phyloP scores from a whole-genome alignment of 2,113 vertebrate species.

The Pterocles burchelli region DNA sequence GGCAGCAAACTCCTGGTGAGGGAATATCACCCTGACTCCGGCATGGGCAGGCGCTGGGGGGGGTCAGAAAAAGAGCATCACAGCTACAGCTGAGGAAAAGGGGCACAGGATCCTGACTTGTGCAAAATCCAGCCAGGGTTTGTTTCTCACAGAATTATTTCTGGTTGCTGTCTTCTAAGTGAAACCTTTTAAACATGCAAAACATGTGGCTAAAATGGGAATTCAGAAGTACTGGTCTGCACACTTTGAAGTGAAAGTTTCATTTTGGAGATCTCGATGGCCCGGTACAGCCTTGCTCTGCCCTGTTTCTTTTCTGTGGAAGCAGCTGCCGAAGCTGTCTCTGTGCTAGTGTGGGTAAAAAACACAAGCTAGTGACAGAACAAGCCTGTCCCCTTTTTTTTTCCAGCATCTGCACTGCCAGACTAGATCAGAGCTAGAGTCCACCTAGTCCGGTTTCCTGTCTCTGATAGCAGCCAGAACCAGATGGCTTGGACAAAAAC shows the following conservation, averaged over 20 bases:
- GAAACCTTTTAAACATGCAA: conserved; percentile 46
- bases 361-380: neutral
- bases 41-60: fast-evolving
- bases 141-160: neutral
- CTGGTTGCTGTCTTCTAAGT: neutral
- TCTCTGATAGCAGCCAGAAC: neutral
- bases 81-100: neutral
- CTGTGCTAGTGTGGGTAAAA: neutral
- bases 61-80: neutral
- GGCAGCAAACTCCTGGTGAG: neutral
- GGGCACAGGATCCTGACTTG: neutral
- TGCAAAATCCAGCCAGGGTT: neutral
- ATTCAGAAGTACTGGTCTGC: conserved; percentile 19
- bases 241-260: conserved; percentile 21
- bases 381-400: neutral
- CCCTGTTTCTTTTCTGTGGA: fast-evolving
- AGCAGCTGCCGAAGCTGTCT: neutral
- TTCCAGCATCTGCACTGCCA: neutral
- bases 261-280: neutral
- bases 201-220: neutral
- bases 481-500: conserved; percentile 1
- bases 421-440: neutral
- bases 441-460: neutral
- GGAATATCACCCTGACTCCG: neutral
- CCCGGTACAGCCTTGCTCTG: neutral